Conservation (phyloP, 2,888 invertebrate species). For the Netelia virgata region DNA sequence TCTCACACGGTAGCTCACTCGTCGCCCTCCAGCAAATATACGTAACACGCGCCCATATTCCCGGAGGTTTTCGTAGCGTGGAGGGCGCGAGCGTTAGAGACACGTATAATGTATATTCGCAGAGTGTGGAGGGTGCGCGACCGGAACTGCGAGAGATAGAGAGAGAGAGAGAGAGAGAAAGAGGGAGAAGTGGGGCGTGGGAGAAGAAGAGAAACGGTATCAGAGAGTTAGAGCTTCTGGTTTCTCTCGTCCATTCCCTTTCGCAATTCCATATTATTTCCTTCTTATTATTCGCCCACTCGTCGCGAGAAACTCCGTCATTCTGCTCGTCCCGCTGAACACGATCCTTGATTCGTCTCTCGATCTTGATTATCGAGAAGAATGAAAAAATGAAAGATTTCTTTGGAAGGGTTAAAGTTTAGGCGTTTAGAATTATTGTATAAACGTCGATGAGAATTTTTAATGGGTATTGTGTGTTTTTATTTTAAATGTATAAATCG, state of each 20-base stretch:
- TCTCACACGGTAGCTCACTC: neutral
- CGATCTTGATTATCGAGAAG: conserved; percentile 1
- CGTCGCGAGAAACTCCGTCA: neutral
- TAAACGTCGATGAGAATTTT: neutral
- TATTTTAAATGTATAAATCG: conserved; percentile 27
- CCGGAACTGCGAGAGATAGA: neutral
- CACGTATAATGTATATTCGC: conserved; percentile 63
- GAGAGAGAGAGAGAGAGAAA: neutral
- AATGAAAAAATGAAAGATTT: too few relatives aligned
- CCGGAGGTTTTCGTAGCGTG: conserved; percentile 29
- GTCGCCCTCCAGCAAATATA: conserved; percentile 33
- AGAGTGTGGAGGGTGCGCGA: conserved; percentile 32
- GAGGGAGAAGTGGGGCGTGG: neutral
- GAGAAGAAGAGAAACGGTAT: neutral
- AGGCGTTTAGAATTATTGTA: neutral
- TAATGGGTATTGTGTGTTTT: conserved; percentile 29
- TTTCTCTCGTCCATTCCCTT: neutral
- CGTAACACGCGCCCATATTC: conserved; percentile 43
- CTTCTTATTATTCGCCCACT: neutral
- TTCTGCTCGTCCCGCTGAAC: neutral
- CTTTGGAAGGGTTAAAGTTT: neutral
- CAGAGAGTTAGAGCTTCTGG: conserved; percentile 14
- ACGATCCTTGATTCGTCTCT: conserved; percentile 1
- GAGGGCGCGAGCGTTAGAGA: conserved; percentile 31
- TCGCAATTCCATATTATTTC: conserved; percentile 8